These are phyloP conservation scores for Rhynchotus rufescens DNA, from an alignment of 2,797 vertebrate species.

Conservation along the genomic window DNA sequence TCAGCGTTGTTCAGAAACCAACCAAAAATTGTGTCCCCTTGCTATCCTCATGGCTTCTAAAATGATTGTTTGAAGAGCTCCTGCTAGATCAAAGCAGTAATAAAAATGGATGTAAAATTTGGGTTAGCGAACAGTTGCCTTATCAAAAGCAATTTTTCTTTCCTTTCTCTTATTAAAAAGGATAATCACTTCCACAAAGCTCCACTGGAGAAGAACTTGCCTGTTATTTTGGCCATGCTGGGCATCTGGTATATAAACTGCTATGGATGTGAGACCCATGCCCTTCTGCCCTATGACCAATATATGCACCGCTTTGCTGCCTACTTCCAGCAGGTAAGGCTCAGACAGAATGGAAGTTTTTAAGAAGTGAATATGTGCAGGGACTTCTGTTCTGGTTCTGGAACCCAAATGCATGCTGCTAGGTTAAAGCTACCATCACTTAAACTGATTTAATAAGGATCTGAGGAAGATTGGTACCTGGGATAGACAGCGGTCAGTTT, in stretches of 20 bases:
- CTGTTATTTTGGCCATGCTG: constrained; percentile 90
- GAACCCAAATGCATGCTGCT: not conserved
- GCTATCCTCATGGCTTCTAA: not conserved
- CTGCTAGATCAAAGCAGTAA: not conserved
- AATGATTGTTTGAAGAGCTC: not conserved
- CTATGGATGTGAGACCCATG: constrained; percentile 93
- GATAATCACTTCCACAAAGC: constrained; percentile 92
- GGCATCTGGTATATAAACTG: constrained; percentile 98
- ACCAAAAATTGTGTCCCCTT: rapidly evolving
- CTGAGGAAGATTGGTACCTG: not conserved
- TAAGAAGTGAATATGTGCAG: rapidly evolving
- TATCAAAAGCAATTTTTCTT: not conserved
- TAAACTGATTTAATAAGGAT: not conserved
- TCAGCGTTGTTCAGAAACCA: not conserved
- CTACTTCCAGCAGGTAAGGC: constrained; percentile 95
- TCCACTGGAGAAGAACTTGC: constrained; percentile 91
- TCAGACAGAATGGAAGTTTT: not conserved
- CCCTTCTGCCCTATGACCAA: constrained; percentile 95
- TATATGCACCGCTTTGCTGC: constrained; percentile 98
- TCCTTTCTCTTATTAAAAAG: constrained; percentile 63
- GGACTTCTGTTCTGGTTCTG: not conserved
- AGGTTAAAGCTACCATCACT: not conserved
- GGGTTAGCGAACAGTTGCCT: not conserved
- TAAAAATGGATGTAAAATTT: not conserved
- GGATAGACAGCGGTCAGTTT: rapidly evolving